phyloP scores from a whole-genome alignment of 2,113 vertebrate species.

The Empidonax traillii region DNA sequence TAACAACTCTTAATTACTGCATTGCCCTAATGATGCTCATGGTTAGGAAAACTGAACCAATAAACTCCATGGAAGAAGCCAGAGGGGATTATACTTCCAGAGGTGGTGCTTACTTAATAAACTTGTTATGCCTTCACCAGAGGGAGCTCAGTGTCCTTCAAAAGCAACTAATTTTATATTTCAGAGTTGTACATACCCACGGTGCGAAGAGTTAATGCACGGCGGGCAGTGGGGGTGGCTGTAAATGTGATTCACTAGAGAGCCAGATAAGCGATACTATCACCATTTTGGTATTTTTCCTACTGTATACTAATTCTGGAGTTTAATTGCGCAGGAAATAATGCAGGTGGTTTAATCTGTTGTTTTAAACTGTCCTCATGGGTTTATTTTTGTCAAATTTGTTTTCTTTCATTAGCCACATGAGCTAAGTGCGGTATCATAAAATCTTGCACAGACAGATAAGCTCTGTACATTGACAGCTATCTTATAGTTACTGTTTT shows the following conservation, averaged over 20 bases:
- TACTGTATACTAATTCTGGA: conserved; percentile 55
- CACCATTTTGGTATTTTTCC: conserved; percentile 49
- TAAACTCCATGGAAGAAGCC: conserved; percentile 82
- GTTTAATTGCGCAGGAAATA: conserved; percentile 50
- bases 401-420: neutral
- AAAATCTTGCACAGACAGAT: neutral
- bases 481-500: neutral
- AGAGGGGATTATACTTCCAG: conserved; percentile 94
- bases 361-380: conserved; percentile 50
- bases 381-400: conserved; percentile 50
- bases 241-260: conserved; percentile 51
- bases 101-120: conserved; percentile 94
- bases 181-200: conserved; percentile 64
- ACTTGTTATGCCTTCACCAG: conserved; percentile 97
- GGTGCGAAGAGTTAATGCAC: conserved; percentile 61
- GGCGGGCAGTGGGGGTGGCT: neutral
- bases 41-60: conserved; percentile 93
- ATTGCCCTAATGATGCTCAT: conserved; percentile 99
- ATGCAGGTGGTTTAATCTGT: conserved; percentile 41
- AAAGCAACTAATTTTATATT: conserved; percentile 78
- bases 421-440: neutral
- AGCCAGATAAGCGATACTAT: conserved; percentile 57
- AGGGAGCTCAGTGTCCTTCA: conserved; percentile 89
- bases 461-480: neutral
- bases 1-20: conserved; percentile 99